Conservation (phyloP, 2,113 vertebrate genomes). For the Nymphicus hollandicus region DNA sequence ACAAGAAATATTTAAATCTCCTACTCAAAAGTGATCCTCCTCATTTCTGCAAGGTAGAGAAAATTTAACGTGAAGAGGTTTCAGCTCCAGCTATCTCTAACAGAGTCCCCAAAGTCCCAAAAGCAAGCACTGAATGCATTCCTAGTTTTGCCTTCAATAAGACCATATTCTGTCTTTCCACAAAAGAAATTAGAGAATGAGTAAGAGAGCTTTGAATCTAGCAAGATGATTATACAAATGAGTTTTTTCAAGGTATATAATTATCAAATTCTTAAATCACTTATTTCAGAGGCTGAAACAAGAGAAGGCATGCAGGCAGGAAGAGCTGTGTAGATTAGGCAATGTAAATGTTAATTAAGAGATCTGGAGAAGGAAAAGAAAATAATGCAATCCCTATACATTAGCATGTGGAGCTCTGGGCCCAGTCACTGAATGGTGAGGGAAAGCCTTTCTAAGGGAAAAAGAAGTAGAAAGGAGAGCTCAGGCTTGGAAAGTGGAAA, state of each 20-base stretch:
- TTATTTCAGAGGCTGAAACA: conserved; percentile 15
- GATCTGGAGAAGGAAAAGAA: not conserved
- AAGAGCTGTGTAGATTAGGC: not conserved
- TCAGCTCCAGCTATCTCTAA: not conserved
- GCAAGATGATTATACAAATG: not conserved
- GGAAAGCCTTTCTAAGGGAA: not conserved
- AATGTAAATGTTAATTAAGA: not conserved
- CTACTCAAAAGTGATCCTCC: not conserved
- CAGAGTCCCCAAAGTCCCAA: not conserved
- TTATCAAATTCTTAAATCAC: conserved; percentile 1
- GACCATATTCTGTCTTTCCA: not conserved
- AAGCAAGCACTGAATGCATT: not conserved
- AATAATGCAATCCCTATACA: not conserved
- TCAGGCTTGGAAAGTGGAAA: not conserved
- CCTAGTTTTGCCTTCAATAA: not conserved
- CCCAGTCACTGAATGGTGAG: not conserved
- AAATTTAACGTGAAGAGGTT: not conserved
- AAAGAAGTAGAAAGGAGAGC: not conserved
- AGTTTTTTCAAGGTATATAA: not conserved
- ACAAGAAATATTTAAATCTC: not conserved
- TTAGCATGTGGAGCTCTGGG: not conserved
- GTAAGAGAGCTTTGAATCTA: not conserved
- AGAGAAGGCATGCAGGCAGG: not conserved
- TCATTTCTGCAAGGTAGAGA: not conserved
- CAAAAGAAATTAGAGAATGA: not conserved